phyloP scores from a whole-genome alignment of 2,888 invertebrate species.

The Epinotia nisella region DNA sequence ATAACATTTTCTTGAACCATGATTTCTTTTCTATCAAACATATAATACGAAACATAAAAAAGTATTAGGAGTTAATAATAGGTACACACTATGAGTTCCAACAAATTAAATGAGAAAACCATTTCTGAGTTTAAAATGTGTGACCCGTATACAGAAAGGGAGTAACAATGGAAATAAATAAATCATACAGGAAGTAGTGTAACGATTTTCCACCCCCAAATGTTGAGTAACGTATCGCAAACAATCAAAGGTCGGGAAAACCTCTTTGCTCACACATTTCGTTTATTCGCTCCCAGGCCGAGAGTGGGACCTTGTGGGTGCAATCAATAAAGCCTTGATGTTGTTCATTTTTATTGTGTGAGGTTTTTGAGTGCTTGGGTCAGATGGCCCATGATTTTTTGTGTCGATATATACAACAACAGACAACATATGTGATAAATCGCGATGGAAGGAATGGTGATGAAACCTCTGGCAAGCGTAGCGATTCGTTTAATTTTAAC shows the following conservation, averaged over 20 bases:
- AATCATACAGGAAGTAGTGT: constrained; percentile 52
- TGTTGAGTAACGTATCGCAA: constrained; percentile 64
- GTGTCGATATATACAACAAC: neutral
- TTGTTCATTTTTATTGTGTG: constrained; percentile 13
- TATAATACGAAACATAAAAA: too few relatives aligned
- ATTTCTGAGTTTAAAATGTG: neutral
- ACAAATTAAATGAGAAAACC: neutral
- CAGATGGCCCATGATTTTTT: neutral
- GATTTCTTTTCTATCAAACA: too few relatives aligned
- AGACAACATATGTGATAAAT: too few relatives aligned
- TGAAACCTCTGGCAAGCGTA: too few relatives aligned
- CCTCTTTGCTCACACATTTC: constrained; percentile 68
- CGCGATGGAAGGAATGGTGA: too few relatives aligned
- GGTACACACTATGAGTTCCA: too few relatives aligned
- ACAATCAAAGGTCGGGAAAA: constrained; percentile 73
- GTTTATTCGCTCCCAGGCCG: constrained; percentile 64
- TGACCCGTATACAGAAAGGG: neutral
- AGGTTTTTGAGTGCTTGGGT: constrained; percentile 18
- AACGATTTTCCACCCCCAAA: constrained; percentile 48
- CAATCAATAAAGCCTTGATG: constrained; percentile 65
- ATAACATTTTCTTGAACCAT: too few relatives aligned
- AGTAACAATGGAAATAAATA: constrained; percentile 55
- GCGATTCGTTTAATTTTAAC: too few relatives aligned
- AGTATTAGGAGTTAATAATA: too few relatives aligned
- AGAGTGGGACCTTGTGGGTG: constrained; percentile 60